Evolutionary conservation across 2,888 invertebrate species (phyloP), one percentile per base, ranked within the genome.

Genomic region (Dione vanillae): DNA sequence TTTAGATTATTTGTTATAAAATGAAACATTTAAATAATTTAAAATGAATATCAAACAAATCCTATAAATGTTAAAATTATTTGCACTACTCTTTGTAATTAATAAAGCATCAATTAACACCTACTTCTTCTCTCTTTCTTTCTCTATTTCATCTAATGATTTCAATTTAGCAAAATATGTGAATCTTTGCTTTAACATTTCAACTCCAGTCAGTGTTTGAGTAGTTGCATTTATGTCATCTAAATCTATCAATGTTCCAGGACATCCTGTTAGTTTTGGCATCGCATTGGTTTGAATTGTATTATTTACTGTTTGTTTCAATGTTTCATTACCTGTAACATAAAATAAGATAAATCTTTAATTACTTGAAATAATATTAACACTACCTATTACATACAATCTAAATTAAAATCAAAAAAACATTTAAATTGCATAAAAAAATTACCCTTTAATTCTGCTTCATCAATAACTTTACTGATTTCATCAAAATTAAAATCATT

Each of bases 131-230:
- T 95, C 91, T 75, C 94, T 88, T 81, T 94, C 90, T 79, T 94
- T 86, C 84, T 94, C 88, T 74, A 88, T 79, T 84, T 95, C 91
- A 67, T 90, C 91, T 0, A 89, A 85, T 41, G 94, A 94, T 71
- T 94, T 94, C 0, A 90, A 79, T 52, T 94, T 92, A 0, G 95
- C 91, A 78, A 97, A 97, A 80, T 95, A 95, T 47, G 95, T 89
- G 82, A 97, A 96, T 74, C 97, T 93, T 77, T 96, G 94, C 83
- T 96, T 95, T 43, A 98, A 91, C 69, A 94, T 89, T 74, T 95
- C 94, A 9, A 97, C 91, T 11, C 96, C 96, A 56, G 94, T 93
- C 7, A 94, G 81, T 73, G 91, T 88, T 73, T 81, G 88, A 75
- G 85, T 76, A 3, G 72, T 73, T 12, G 64, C 72, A 69, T 80